These are phyloP conservation scores for Stichodactyla mertensii DNA, from an alignment of 64 coral and sea anemone species.

Conservation along the genomic window DNA sequence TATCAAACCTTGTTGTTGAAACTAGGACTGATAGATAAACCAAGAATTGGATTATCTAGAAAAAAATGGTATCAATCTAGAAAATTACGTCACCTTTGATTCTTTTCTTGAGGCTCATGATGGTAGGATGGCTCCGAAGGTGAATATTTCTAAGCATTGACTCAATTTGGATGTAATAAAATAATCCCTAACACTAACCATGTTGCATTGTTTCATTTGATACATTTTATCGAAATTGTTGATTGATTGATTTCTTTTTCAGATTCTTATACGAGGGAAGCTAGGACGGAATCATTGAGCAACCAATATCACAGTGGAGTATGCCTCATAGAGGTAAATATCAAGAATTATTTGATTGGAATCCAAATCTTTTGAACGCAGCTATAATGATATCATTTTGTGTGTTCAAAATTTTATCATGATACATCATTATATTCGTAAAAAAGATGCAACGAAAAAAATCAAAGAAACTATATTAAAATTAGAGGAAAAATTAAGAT, in stretches of 20 bases:
- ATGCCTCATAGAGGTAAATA: constrained; percentile 68
- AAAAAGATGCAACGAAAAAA: neutral
- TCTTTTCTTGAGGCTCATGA: neutral
- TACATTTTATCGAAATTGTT: neutral
- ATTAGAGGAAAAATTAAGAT: neutral
- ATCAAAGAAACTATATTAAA: no score
- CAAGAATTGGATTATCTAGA: neutral
- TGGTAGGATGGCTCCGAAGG: neutral
- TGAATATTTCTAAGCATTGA: neutral
- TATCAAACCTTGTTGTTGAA: constrained; percentile 15
- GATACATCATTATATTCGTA: neutral
- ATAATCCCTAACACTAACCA: neutral
- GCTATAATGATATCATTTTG: neutral
- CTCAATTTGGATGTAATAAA: neutral
- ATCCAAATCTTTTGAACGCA: neutral
- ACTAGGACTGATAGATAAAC: neutral
- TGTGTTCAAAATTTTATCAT: neutral
- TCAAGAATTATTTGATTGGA: neutral
- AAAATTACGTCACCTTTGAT: neutral
- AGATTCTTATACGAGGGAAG: constrained; percentile 53
- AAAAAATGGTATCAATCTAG: neutral
- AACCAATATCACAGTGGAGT: constrained; percentile 46
- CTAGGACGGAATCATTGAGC: constrained; percentile 42
- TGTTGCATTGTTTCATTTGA: neutral
- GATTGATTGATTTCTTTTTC: constrained; percentile 23